Evolutionary conservation across 2,113 vertebrate species (phyloP), one percentile per base, ranked within the genome.

Genomic region (Panthera tigris): DNA sequence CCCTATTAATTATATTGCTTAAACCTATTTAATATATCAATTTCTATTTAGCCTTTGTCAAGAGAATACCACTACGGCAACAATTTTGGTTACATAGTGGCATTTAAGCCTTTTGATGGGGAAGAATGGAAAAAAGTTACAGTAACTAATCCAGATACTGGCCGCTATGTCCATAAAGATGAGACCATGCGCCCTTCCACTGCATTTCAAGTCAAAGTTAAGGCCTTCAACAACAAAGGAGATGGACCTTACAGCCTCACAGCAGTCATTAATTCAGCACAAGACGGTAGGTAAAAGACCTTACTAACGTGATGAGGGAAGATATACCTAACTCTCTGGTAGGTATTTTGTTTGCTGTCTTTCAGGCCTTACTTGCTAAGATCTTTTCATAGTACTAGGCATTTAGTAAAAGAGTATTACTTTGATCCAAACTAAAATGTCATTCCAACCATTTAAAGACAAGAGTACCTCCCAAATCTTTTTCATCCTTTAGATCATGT

Each of bases 1-100:
- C 14, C 6, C 4, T 11, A 21, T 27, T 50, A 57, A 82, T 21
- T 71, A 5, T n/a, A 11, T 94, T 12, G 15, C 18, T 89, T 66
- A 87, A 91, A 39, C 11, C 7, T 78, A 25, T 91, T 68, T 80
- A 76, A 6, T 89, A 33, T 97, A 98, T 96, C 95, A 31, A 78
- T 92, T 95, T 23, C 79, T 33, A 41, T 93, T 73, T 95, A 99
- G 99, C 99, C 99, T 80, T 99, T 99, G 92, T 99, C 99, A 96
- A 99, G 99, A 76, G 99, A 99, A 98, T 99, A 99, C 98, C 99
- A 99, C 98, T 99, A 99, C 16, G 99, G 99, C n/a, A 99, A 99
- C 69, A 99, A 99, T 95, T 99, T 99, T 96, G 99, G 99, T 96
- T 99, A 99, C 97, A 99, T 99, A 50, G 99, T 99, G 93, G 99